Evolutionary conservation across 2,888 invertebrate genomes (phyloP).

Genomic region (Drosophila monieri): DNA sequence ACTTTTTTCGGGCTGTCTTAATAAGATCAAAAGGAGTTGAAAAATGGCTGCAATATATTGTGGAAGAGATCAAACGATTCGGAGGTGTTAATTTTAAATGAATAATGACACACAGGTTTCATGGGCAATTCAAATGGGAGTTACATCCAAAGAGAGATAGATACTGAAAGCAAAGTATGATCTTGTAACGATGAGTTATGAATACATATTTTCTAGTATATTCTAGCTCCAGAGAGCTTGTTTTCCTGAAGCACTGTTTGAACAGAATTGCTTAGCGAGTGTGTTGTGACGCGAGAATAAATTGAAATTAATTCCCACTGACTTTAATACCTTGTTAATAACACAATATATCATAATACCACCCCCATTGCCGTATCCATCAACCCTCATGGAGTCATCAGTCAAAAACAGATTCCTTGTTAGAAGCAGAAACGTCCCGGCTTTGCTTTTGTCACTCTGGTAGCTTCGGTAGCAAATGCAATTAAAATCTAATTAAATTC

Average conservation of each 20-base stretch:
- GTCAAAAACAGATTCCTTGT: conserved; percentile 42
- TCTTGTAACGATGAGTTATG: no score
- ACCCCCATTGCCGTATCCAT: conserved; percentile 19
- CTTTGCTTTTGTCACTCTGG: conserved; percentile 30
- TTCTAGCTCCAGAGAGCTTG: not conserved
- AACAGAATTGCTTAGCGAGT: not conserved
- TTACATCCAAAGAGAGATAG: not conserved
- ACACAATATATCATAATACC: conserved; percentile 41
- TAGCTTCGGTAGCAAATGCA: conserved; percentile 54
- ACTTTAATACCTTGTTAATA: conserved; percentile 20
- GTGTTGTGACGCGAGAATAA: conserved; percentile 18
- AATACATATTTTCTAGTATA: not conserved
- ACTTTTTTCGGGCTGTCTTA: conserved; percentile 13
- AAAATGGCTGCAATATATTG: conserved; percentile 24
- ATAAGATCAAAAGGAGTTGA: conserved; percentile 37
- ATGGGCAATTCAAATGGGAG: conserved; percentile 11
- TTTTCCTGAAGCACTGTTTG: not conserved
- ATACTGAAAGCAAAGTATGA: not conserved
- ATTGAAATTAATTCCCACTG: conserved; percentile 21
- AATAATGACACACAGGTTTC: conserved; percentile 5
- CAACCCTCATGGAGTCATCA: conserved; percentile 31
- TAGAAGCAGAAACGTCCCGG: conserved; percentile 12
- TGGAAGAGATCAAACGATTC: conserved; percentile 18
- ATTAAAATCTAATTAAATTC: conserved; percentile 78
- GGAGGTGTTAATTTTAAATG: conserved; percentile 20